Base-by-base conservation (phyloP, 1,140 invertebrate species). In the Lordiphosa stackelbergi region DNA sequence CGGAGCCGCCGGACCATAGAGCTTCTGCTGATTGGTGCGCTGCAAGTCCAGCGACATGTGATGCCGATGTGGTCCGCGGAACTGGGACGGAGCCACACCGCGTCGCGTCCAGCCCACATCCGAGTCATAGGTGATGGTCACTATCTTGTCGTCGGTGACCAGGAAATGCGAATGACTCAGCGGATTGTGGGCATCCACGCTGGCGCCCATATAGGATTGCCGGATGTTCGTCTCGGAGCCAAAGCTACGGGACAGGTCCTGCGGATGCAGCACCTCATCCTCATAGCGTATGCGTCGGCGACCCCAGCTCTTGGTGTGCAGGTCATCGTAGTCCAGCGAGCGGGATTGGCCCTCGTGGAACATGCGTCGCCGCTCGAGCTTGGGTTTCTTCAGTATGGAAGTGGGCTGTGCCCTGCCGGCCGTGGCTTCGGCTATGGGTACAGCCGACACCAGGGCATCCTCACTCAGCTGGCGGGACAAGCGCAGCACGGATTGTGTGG, bases 101-200 rank as follows among this genome's bases (percentile, higher is more conserved):
- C 86, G 79, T 5, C 86, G 65, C 1, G 87, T 85, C 88, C 88
- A 88, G 36, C 88, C 88, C 37, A 87, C 85, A 53, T 88, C 88
- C n/a, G 88, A 88, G 62, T 88, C 88, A 41, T 88, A 88, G 51
- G 83, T 88, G 12, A 88, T 88, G 57, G 88, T 88, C 12, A 88
- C 86, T 9, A 88, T 87, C 53, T 87, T 85, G 60, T 88, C 85
- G 36, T 88, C 88, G 11, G 88, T 88, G 11, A 88, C 86, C 34
- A 88, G 84, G 42, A 88, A 88, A 61, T 88, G 87, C n/a, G 86
- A 87, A 38, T 87, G 85, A 24, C 85, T 87, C 11, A 87, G 34
- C 7, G 85, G 85, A 85, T 87, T 62, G 6, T 38, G 48, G 5
- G 66, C 75, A 47, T 87, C 73, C 37, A 87, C 78, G 54, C 66